phyloP scores from a whole-genome alignment of 2,113 vertebrate species.

The Lucifuga dentata region DNA sequence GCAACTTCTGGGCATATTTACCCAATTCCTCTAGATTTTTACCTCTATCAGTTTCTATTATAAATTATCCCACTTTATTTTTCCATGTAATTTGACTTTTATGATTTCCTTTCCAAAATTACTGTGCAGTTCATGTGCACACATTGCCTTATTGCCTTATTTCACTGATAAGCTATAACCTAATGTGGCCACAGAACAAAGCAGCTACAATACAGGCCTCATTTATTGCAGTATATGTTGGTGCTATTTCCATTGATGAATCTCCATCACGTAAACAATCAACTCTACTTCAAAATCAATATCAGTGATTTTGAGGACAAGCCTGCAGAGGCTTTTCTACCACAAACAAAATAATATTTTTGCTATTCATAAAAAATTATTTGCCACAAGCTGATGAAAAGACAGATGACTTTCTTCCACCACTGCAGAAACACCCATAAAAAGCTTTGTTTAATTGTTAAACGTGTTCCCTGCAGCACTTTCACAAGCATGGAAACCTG shows the following conservation, averaged over 20 bases:
- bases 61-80: background rate
- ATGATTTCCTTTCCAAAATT: background rate
- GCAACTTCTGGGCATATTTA: background rate
- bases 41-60: background rate
- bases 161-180: slow-evolving; percentile 47
- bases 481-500: slow-evolving; percentile 63
- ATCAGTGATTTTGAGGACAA: slow-evolving; percentile 25
- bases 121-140: background rate
- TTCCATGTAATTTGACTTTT: background rate
- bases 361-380: no score
- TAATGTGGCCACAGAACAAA: slow-evolving; percentile 44
- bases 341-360: slow-evolving; percentile 3
- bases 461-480: slow-evolving; percentile 72
- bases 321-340: slow-evolving; percentile 19
- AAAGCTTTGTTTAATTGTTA: slow-evolving; percentile 70
- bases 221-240: slow-evolving; percentile 29
- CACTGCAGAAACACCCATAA: slow-evolving; percentile 50
- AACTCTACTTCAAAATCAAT: slow-evolving; percentile 56
- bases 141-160: slow-evolving; percentile 35
- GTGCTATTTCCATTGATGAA: slow-evolving; percentile 53
- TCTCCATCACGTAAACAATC: slow-evolving; percentile 42
- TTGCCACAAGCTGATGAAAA: background rate
- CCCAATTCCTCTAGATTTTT: background rate
- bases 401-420: slow-evolving; percentile 2
- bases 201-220: slow-evolving; percentile 33